Percentiles rank a stretch among this genome's conserved stretches.
Evolutionary conservation across 2,888 invertebrate species (phyloP).

Genomic region (Therioaphis trifolii): DNA sequence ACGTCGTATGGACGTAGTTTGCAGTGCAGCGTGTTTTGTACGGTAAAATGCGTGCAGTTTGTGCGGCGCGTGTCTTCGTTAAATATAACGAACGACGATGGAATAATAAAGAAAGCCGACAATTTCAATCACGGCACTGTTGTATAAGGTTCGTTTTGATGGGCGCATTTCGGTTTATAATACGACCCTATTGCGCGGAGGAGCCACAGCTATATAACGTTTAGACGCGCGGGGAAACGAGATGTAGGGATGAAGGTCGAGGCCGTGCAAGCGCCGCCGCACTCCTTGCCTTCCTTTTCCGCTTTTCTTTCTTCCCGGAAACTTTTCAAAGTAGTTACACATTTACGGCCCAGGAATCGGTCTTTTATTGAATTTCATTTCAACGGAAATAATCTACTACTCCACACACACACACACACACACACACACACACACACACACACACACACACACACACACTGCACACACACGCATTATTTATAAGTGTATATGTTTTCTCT

Average conservation of each 20-base stretch:
- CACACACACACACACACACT: too few species aligned
- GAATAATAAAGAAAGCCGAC: neutral
- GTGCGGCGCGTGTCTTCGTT: too few species aligned
- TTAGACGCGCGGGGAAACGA: constrained; percentile 17
- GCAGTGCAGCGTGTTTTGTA: too few species aligned
- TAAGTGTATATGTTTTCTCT: too few species aligned
- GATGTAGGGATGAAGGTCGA: constrained; percentile 23
- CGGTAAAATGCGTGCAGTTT: too few species aligned
- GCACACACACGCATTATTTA: too few species aligned
- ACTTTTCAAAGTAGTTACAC: neutral
- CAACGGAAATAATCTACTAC: too few species aligned
- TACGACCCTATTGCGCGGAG: constrained; percentile 5
- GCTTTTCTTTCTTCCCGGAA: neutral
- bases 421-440: too few species aligned
- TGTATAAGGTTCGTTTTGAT: neutral
- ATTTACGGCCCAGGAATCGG: neutral
- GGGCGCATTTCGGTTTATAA: constrained; percentile 20
- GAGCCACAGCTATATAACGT: neutral
- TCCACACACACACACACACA: too few species aligned
- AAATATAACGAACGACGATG: too few species aligned
- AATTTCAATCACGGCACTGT: neutral
- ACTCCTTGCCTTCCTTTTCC: neutral
- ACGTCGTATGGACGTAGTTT: too few species aligned
- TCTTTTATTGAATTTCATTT: neutral
- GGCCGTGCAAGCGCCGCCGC: constrained; percentile 4